Base-by-base conservation (phyloP, 2,888 invertebrate species). In the Agonopterix arenella region DNA sequence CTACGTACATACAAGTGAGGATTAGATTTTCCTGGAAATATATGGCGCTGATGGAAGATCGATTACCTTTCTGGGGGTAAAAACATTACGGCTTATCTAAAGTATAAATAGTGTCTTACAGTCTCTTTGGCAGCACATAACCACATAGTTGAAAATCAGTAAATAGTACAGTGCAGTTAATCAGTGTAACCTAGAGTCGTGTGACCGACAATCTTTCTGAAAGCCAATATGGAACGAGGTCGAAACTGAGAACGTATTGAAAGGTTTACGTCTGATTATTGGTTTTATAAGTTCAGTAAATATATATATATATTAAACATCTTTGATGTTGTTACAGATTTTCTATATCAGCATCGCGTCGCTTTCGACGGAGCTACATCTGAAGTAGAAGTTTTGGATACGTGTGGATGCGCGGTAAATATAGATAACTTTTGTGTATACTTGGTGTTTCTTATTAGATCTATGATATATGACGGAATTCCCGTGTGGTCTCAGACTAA, bases 381-480 rank as follows among this genome's bases (percentile, higher is more conserved):
- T 53, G 94, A 94, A 84, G 93, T 94, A 61, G 95, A 94, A 85
- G 93, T 93, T 68, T 88, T 93, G 81, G 95, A 94, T 80, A 94
- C 93, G 56, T 94, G 94, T 65, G 94, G 93, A 78, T 94, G 93
- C 85, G 93, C 92, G 90, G 95, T 95, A 90, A 92, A 92, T 91
- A 58, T 55, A 0, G 36, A n/a, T 45, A 28, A 28, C 5, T 4
- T 28, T 28, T 28, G 4, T 18, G 4, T 18, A 4, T 18, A 2
- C 18, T 18, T 28, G 28, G 5, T 28, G 7, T 5, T 28, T 28
- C 0, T 28, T 5, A 28, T 28, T 28, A 28, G 28, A 28, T 0
- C 28, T 28, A 28, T 28, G 5, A 5, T 5, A 5, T 7, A 28
- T 28, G 4, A 18, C 4, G 18, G 28, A 28, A 28, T 28, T 28